phyloP scores from a whole-genome alignment of 1,140 invertebrate species.

The Gonatopus flavifemur region DNA sequence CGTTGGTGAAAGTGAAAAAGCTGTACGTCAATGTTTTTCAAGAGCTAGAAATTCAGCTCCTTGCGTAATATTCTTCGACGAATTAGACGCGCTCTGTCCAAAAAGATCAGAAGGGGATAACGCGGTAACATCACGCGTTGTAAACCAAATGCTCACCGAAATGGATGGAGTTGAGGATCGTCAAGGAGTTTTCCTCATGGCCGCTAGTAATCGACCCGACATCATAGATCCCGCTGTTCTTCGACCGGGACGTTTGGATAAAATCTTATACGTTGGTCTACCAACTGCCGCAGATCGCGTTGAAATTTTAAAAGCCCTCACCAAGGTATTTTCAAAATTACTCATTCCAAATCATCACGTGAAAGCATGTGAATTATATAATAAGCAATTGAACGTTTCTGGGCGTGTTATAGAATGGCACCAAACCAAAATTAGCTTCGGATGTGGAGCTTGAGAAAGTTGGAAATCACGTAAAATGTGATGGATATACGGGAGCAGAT shows the following conservation, averaged over 20 bases:
- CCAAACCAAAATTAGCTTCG: constrained; percentile 69
- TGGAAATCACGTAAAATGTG: constrained; percentile 65
- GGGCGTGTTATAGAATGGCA: constrained; percentile 71
- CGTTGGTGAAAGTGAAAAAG: constrained; percentile 97
- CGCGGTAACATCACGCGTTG: constrained; percentile 77
- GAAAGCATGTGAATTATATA: too few relatives aligned
- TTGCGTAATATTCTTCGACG: constrained; percentile 99
- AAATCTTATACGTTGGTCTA: constrained; percentile 91
- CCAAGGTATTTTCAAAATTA: constrained; percentile 78
- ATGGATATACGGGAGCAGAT: constrained; percentile 91
- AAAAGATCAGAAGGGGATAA: constrained; percentile 77
- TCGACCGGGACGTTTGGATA: constrained; percentile 91
- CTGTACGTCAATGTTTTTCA: constrained; percentile 92
- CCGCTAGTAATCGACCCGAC: constrained; percentile 95
- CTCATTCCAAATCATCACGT: too few relatives aligned
- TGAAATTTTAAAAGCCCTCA: constrained; percentile 88
- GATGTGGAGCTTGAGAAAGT: constrained; percentile 79
- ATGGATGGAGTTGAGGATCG: constrained; percentile 95
- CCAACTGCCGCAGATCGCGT: constrained; percentile 77
- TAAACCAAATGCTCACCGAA: constrained; percentile 97
- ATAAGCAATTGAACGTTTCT: too few relatives aligned
- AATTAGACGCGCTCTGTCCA: constrained; percentile 96
- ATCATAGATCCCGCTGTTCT: constrained; percentile 96
- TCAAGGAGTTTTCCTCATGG: constrained; percentile 91
- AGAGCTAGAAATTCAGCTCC: constrained; percentile 92